These are phyloP conservation scores for Istiophorus platypterus DNA, from an alignment of 2,113 vertebrate species.

Conservation along the genomic window DNA sequence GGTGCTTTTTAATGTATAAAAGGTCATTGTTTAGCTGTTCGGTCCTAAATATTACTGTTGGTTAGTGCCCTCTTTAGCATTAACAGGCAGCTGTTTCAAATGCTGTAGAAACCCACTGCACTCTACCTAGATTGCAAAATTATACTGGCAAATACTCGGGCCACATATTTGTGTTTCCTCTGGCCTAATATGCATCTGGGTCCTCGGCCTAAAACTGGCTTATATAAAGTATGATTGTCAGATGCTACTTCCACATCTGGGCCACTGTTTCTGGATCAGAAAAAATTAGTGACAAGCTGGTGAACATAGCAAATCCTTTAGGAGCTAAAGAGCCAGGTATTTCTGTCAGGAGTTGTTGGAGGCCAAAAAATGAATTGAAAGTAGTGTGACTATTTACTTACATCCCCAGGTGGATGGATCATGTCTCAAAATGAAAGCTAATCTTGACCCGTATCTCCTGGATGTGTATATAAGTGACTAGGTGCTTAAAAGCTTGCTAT, in stretches of 20 bases:
- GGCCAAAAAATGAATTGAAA: neutral
- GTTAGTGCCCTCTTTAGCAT: neutral
- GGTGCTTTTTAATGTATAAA: neutral
- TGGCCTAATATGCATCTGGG: neutral
- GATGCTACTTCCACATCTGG: neutral
- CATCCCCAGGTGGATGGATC: neutral
- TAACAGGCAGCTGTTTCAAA: neutral
- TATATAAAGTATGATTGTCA: neutral
- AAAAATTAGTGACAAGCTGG: neutral
- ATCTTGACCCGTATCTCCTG: neutral
- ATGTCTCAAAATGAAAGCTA: neutral
- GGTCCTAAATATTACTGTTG: neutral
- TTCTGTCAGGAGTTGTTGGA: neutral
- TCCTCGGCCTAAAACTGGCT: neutral
- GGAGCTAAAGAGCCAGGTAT: neutral
- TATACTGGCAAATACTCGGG: too few species aligned
- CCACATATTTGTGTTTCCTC: neutral
- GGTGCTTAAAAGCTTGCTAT: neutral
- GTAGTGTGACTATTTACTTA: neutral
- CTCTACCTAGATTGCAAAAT: neutral
- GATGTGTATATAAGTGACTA: neutral
- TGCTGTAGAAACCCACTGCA: neutral
- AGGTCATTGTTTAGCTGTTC: neutral
- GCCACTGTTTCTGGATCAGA: neutral
- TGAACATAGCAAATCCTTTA: neutral